Base-by-base conservation (phyloP, 2,888 invertebrate species). In the Sepioteuthis lessoniana region DNA sequence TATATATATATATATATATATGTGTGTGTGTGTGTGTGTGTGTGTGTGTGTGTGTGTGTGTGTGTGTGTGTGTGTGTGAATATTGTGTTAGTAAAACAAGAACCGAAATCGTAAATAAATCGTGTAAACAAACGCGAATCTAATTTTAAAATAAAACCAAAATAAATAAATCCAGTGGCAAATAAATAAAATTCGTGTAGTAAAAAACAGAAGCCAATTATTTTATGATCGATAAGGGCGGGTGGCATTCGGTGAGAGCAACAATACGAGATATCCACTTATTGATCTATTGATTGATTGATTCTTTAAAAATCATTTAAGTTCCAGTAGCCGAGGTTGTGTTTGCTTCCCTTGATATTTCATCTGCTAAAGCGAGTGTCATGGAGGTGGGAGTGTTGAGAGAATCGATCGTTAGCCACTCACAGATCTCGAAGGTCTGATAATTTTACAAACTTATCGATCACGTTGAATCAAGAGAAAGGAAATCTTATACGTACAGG, bases 381-480 rank as follows among this genome's bases (percentile, higher is more conserved):
- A 76, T 35, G n/a, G 76, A 13, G 76, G 13, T n/a, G 31, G 7
- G 60, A 0, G 76, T 10, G 3, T 2, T 13, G 19, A 16, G 8
- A 10, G 25, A 76, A 35, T 35, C 13, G 76, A 76, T 76, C 76
- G 76, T n/a, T 76, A 1, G 76, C n/a, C n/a, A 16, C 76, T 76
- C 76, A 35, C 76, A 35, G 76, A 76, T 76, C 76, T n/a, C n/a
- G 76, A n/a, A 76, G 76, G n/a, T 76, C 76, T n/a, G 76, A 76
- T 76, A 16, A 76, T n/a, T 76, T 76, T n/a, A 76, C 76, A n/a
- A 76, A 76, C 16, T n/a, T 76, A 76, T 76, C n/a, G 76, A 76
- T 76, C 19, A 35, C 0, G 4, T 76, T 0, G 13, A 35, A 25
- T 8, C n/a, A 76, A n/a, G n/a, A 76, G n/a, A 35, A 16, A 13